These are phyloP conservation scores for Hormiphora californensis DNA, from an alignment of 37 sponge, comb jelly and placozoan genomes.

Conservation along the genomic window DNA sequence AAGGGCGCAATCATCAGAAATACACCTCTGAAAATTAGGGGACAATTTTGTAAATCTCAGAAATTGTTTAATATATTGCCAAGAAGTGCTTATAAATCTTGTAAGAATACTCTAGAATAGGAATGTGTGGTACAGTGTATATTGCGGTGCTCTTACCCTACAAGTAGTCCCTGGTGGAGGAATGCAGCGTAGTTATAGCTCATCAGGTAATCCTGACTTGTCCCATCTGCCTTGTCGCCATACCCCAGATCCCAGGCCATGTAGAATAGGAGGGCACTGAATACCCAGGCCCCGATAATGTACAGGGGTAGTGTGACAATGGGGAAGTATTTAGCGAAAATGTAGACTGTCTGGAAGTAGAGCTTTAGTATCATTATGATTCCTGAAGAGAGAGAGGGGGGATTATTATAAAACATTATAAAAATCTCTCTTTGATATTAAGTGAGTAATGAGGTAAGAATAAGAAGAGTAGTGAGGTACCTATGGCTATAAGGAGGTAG, in stretches of 20 bases:
- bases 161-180: background rate
- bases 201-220: background rate
- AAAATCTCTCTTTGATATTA: no score
- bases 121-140: background rate
- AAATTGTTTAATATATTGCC: no score
- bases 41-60: no score
- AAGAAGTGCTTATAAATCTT: no score
- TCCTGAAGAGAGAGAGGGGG: no score
- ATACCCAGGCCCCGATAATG: background rate
- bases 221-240: background rate
- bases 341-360: constrained; percentile 17
- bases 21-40: constrained; percentile 17
- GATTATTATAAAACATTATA: no score
- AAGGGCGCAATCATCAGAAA: constrained; percentile 16
- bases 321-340: constrained; percentile 34
- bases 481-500: background rate
- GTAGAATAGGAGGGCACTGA: constrained; percentile 11
- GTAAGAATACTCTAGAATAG: no score
- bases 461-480: no score
- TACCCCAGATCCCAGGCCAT: constrained; percentile 32
- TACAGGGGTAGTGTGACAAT: constrained; percentile 22
- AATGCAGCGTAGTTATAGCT: background rate
- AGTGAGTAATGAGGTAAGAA: no score
- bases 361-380: constrained; percentile 6
- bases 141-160: background rate